Evolutionary conservation across 2,888 invertebrate species (phyloP), one percentile per base, ranked within the genome.

Genomic region (Tetranychus piercei): DNA sequence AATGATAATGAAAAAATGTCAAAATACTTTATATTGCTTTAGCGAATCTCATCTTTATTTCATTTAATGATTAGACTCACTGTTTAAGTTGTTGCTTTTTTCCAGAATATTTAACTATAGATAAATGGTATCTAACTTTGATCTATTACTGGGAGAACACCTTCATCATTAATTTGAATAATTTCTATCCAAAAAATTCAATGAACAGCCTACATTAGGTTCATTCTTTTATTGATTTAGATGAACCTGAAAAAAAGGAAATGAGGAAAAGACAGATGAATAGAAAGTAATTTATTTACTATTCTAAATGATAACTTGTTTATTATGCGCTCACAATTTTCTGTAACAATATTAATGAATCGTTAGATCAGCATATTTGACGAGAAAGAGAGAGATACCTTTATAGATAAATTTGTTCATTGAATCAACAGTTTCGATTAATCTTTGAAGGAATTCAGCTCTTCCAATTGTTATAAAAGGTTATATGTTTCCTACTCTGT

Each of bases 101-200:
- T 11, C 66, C 20, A 66, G n/a, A 6, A 18, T 11, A 20, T 7
- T 20, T 2, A 9, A 66, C 20, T 66, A n/a, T n/a, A 15, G 34
- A 34, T 34, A 34, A 34, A 34, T 34, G 34, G 34, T 34, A 34
- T 34, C 34, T 34, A 34, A 34, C 34, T 34, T 34, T 34, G 34
- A 34, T 34, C 3, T 3, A 34, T 34, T 34, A 34, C n/a, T n/a
- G n/a, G n/a, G n/a, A n/a, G n/a, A n/a, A n/a, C 18, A 20, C 1
- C 1, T 9, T 20, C 15, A 66, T 66, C 20, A 66, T 66, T 66
- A 6, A 20, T 23, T 18, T 23, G 20, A n/a, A n/a, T 43, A 6
- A 23, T 71, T 20, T 71, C 11, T 66, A 20, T n/a, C 34, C n/a
- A n/a, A 71, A 66, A 66, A 66, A 66, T 18, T 66, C 66, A 20